A percentile compares a stretch with the other conserved stretches of the same genome.
phyloP scores from a whole-genome alignment of 2,888 invertebrate genomes.

The Calameuta pallipes region DNA sequence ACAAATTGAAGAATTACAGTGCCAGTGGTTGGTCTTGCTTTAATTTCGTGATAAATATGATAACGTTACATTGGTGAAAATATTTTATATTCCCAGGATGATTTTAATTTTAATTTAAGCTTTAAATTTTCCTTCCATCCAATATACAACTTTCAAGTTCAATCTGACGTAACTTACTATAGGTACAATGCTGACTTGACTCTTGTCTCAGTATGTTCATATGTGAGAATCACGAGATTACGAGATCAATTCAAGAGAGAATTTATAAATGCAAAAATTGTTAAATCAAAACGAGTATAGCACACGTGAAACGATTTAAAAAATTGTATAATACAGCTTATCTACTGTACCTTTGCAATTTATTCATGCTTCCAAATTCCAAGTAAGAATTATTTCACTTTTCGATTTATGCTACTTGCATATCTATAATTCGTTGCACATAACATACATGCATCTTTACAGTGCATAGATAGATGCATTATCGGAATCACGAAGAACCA shows the following conservation, averaged over 20 bases:
- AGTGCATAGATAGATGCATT: too few relatives aligned
- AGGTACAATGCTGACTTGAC: neutral
- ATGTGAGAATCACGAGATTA: neutral
- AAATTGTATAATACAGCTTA: neutral
- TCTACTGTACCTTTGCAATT: neutral
- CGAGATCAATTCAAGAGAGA: neutral
- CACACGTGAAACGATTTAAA: neutral
- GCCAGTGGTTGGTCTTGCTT: neutral
- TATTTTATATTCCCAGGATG: neutral
- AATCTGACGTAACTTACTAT: neutral
- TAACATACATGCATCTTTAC: too few relatives aligned
- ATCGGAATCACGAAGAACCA: too few relatives aligned
- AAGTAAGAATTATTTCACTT: neutral
- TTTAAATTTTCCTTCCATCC: neutral
- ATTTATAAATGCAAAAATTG: neutral
- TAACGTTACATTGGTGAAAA: neutral
- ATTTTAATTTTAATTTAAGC: neutral
- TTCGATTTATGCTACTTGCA: neutral
- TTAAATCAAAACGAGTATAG: neutral
- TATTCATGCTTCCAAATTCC: neutral
- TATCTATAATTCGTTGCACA: neutral
- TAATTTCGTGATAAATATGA: neutral
- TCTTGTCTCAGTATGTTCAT: neutral
- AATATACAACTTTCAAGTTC: neutral
- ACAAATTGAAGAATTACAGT: neutral